These are phyloP conservation scores for Drosophila helvetica DNA, from an alignment of 2,888 invertebrate species.

Conservation along the genomic window DNA sequence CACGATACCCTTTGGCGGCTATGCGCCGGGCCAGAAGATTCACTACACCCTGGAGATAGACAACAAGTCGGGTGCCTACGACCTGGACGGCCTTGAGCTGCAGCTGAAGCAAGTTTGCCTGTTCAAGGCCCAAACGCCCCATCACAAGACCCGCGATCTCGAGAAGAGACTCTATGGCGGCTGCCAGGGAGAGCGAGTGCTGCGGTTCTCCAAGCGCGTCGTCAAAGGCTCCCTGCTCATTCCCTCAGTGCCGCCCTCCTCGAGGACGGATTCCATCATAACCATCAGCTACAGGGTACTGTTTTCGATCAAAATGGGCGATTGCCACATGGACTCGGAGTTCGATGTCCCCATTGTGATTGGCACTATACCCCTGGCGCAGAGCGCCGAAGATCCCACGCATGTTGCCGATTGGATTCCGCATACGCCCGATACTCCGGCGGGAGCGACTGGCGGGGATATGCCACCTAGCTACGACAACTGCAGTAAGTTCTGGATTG, in stretches of 20 bases:
- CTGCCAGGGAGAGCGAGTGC: constrained; percentile 46
- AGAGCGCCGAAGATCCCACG: constrained; percentile 56
- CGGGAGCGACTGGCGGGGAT: constrained; percentile 52
- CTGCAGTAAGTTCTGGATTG: constrained; percentile 55
- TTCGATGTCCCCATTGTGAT: constrained; percentile 61
- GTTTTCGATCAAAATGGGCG: constrained; percentile 47
- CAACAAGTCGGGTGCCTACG: constrained; percentile 86
- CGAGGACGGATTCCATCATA: constrained; percentile 53
- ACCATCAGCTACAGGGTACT: constrained; percentile 50
- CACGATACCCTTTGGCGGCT: constrained; percentile 87
- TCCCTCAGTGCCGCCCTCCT: constrained; percentile 67
- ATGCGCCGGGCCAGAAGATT: constrained; percentile 89
- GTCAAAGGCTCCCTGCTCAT: constrained; percentile 57
- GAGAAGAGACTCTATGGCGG: constrained; percentile 41
- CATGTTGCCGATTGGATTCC: constrained; percentile 62
- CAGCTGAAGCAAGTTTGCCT: constrained; percentile 53
- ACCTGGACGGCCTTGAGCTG: constrained; percentile 56
- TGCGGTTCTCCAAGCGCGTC: constrained; percentile 54
- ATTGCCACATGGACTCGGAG: constrained; percentile 49
- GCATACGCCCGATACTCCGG: constrained; percentile 59
- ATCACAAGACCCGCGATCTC: constrained; percentile 29
- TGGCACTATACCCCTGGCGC: constrained; percentile 73
- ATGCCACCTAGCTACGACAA: constrained; percentile 70
- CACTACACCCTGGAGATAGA: constrained; percentile 88
- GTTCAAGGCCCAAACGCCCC: constrained; percentile 58